Conservation (phyloP, 2,888 invertebrate genomes). For the Synergus umbraculus region DNA sequence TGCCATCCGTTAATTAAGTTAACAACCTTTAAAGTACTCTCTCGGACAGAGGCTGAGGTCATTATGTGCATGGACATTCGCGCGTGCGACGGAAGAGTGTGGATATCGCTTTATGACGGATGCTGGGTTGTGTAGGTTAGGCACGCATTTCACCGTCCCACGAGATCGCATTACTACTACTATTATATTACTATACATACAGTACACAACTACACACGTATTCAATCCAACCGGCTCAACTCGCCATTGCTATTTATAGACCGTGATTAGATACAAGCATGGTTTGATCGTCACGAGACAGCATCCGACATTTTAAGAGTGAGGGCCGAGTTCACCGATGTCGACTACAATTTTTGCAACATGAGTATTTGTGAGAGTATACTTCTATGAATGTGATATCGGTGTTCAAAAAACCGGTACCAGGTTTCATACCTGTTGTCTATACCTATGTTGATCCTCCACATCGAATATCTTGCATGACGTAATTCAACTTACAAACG, state of each 20-base stretch:
- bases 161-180: conserved; percentile 67
- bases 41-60: conserved; percentile 4
- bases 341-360: not conserved
- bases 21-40: conserved; percentile 69
- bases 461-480: too few relatives aligned
- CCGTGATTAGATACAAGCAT: conserved; percentile 70
- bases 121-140: conserved; percentile 23
- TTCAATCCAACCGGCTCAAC: conserved; percentile 64
- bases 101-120: conserved; percentile 22
- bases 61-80: conserved; percentile 7
- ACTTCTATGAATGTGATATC: not conserved
- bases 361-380: not conserved
- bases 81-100: conserved; percentile 29
- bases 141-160: conserved; percentile 61
- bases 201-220: conserved; percentile 51
- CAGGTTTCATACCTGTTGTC: too few relatives aligned
- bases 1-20: conserved; percentile 72
- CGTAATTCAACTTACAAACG: too few relatives aligned
- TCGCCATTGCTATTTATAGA: conserved; percentile 71
- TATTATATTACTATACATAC: conserved; percentile 18
- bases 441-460: too few relatives aligned
- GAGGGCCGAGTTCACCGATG: not conserved
- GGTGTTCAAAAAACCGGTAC: too few relatives aligned
- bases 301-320: conserved; percentile 49
- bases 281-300: conserved; percentile 63